Percentiles rank a stretch among this genome's conserved stretches.
phyloP scores from a whole-genome alignment of 2,888 invertebrate species.

The Brenthis daphne region DNA sequence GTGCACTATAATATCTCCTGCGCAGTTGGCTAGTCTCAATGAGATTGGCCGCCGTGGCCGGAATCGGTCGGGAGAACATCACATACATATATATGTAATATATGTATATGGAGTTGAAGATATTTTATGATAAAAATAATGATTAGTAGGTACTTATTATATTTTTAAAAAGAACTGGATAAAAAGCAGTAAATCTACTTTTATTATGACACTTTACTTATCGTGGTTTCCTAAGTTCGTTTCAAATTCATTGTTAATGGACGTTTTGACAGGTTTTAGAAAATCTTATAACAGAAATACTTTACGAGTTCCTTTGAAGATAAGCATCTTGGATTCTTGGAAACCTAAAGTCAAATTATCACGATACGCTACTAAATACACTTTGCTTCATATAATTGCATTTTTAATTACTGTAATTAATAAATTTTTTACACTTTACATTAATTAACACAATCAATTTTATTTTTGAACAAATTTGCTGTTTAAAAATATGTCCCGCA shows the following conservation, averaged over 20 bases:
- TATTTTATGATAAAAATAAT: neutral
- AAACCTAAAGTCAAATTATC: slow-evolving; percentile 8
- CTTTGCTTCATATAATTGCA: too few relatives aligned
- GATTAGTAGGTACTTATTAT: neutral
- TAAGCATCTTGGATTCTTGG: slow-evolving; percentile 22
- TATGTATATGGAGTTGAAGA: neutral
- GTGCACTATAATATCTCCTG: too few relatives aligned
- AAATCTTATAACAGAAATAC: slow-evolving; percentile 30
- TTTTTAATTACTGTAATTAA: too few relatives aligned
- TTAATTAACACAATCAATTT: too few relatives aligned
- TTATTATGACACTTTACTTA: slow-evolving; percentile 22
- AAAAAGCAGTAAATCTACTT: slow-evolving; percentile 21
- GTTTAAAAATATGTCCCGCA: too few relatives aligned
- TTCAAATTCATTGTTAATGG: slow-evolving; percentile 23
- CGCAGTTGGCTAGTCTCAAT: too few relatives aligned
- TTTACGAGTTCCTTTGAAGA: slow-evolving; percentile 40
- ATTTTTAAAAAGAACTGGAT: slow-evolving; percentile 14
- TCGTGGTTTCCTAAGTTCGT: slow-evolving; percentile 14
- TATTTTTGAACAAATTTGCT: too few relatives aligned
- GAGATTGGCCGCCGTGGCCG: too few relatives aligned
- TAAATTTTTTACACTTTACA: too few relatives aligned
- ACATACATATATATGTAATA: too few relatives aligned
- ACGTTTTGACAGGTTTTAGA: slow-evolving; percentile 27
- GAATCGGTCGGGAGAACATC: too few relatives aligned
- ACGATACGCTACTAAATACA: slow-evolving; percentile 2